Evolutionary conservation across 2,888 invertebrate genomes (phyloP), one percentile per base, ranked within the genome.

Genomic region (Coenonympha glycerion): DNA sequence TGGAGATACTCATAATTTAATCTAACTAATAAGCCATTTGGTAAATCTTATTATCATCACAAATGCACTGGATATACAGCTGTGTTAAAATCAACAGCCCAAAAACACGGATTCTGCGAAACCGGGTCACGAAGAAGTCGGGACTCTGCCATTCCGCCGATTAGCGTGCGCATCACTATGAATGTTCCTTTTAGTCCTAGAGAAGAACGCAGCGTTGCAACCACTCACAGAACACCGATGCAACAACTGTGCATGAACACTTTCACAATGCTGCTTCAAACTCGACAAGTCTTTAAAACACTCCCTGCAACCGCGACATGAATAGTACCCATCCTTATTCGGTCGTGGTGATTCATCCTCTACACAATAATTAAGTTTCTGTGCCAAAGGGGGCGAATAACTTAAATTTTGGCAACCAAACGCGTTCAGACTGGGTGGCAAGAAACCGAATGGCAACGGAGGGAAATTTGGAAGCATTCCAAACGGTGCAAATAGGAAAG

Each of bases 201-300:
- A 93, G 54, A 92, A 91, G 79, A 95, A 95, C 40, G 93, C 91
- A 63, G 93, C 92, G 42, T 91, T 91, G 77, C 95, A 94, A 9
- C 93, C 93, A 51, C 89, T 89, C 42, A 93, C 87, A n/a, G 92
- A 91, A 80, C 95, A 95, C 56, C 91, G 89, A 65, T 91, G 92
- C 79, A 93, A 90, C 51, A 93, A 92, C 51, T 90, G 88, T 24
- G 86, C 73, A 69, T 94, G 94, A 41, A 89, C 80, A 56, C 85
- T 88, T 74, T 93, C 92, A 80, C 92, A 93, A 77, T 94, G 94
- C 59, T 92, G 90, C 71, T 92, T 92, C 56, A 93, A 80, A 42
- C 89, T 87, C 11, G 88, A 74, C 39, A 91, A 78, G 66, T 91
- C 91, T 58, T 89, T 88, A 68, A 92, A 91, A 55, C 87, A 78